Evolutionary conservation across 2,888 invertebrate species (phyloP).

Genomic region (Odontothrips loti): DNA sequence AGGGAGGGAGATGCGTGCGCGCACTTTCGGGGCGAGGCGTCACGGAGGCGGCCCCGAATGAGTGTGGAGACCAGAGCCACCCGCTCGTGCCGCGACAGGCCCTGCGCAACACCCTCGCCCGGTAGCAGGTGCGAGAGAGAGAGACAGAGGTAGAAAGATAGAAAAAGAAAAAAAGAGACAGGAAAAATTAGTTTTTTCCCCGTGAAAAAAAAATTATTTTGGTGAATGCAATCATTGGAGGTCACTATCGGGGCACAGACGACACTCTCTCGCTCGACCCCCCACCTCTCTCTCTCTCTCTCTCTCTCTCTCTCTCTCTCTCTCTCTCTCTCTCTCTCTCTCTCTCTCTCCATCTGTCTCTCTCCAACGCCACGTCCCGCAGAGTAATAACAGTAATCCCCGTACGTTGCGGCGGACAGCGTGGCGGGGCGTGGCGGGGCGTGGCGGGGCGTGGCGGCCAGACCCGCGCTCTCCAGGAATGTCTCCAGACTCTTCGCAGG

Average conservation of each 20-base stretch:
- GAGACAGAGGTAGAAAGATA: not conserved
- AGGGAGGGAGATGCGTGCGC: slow-evolving; percentile 37
- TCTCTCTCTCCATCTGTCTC: not conserved
- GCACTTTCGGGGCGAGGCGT: too few species aligned
- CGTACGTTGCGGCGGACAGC: not conserved
- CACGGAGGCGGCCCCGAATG: slow-evolving; percentile 44
- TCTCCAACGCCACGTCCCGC: not conserved
- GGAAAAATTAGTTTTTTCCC: not conserved
- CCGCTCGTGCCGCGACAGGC: not conserved
- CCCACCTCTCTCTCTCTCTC: too few species aligned
- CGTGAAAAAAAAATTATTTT: not conserved
- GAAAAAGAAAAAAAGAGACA: not conserved
- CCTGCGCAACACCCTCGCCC: too few species aligned
- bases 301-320: too few species aligned
- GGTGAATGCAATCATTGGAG: too few species aligned
- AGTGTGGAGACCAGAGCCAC: slow-evolving; percentile 31
- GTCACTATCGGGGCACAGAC: too few species aligned
- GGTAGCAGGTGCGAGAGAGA: slow-evolving; percentile 17
- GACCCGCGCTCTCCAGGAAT: slow-evolving; percentile 10
- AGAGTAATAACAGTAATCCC: slow-evolving; percentile 17
- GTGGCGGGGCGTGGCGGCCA: not conserved
- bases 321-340: not conserved
- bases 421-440: not conserved
- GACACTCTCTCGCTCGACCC: too few species aligned
- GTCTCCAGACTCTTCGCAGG: slow-evolving; percentile 7